These are phyloP conservation scores for Xestia ashworthii DNA, from an alignment of 2,888 invertebrate species.

Conservation along the genomic window DNA sequence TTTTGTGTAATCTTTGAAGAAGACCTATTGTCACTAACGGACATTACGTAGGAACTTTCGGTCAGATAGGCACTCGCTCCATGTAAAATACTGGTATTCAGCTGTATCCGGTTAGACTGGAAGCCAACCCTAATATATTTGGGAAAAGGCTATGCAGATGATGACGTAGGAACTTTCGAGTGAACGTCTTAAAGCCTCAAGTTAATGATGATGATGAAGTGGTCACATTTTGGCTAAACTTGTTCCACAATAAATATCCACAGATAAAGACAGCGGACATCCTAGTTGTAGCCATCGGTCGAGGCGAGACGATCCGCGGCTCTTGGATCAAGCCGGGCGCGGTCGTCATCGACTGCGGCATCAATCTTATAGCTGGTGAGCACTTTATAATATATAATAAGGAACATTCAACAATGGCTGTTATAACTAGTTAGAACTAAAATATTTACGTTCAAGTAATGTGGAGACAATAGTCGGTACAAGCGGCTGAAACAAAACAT, in stretches of 20 bases:
- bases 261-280: constrained; percentile 96
- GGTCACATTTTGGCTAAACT: neutral
- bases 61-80: too few relatives aligned
- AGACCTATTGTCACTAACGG: neutral
- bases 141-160: too few relatives aligned
- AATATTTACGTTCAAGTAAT: constrained; percentile 57
- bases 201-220: neutral
- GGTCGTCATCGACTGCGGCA: constrained; percentile 99
- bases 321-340: constrained; percentile 99
- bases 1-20: neutral
- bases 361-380: constrained; percentile 96
- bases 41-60: neutral
- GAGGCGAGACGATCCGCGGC: constrained; percentile 96
- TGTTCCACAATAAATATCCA: neutral
- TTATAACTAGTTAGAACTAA: constrained; percentile 41
- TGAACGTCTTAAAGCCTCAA: neutral
- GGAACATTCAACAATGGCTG: constrained; percentile 54
- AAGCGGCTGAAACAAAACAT: constrained; percentile 57
- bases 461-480: constrained; percentile 72
- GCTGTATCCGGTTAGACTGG: too few relatives aligned
- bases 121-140: too few relatives aligned
- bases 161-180: neutral
- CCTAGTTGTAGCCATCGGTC: constrained; percentile 98
- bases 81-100: too few relatives aligned
- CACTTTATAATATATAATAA: constrained; percentile 13